Conservation (phyloP, 2,113 vertebrate genomes). For the Polyodon spathula region DNA sequence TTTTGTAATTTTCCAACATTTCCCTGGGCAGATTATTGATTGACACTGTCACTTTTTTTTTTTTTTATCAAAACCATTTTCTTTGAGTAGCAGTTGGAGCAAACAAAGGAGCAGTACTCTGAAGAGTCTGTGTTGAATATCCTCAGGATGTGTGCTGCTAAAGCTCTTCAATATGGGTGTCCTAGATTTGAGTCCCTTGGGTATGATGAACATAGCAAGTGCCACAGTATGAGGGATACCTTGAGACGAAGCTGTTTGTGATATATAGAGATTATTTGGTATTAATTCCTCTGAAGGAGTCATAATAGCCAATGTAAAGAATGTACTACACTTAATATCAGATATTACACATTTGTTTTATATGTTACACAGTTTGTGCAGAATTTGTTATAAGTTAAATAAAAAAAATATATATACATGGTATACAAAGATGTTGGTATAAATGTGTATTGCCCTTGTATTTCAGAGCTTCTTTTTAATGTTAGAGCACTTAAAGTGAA, state of each 20-base stretch:
- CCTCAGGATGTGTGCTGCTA: constrained; percentile 21
- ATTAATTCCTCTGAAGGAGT: too few species aligned
- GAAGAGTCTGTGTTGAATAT: constrained; percentile 28
- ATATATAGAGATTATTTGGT: too few species aligned
- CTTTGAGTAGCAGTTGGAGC: constrained; percentile 14
- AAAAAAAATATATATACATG: too few species aligned
- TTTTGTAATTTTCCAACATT: constrained; percentile 5
- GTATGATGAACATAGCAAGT: constrained; percentile 17
- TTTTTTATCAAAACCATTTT: constrained; percentile 25
- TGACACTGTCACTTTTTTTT: constrained; percentile 35
- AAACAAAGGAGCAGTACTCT: constrained; percentile 23
- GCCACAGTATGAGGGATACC: constrained; percentile 18
- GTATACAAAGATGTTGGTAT: too few species aligned
- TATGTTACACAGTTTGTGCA: too few species aligned
- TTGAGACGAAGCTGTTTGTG: constrained; percentile 8
- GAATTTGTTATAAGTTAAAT: too few species aligned
- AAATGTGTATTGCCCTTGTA: too few species aligned
- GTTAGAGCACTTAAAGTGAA: too few species aligned
- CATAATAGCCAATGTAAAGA: too few species aligned
- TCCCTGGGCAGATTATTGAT: constrained; percentile 21
- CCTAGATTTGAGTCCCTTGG: constrained; percentile 15
- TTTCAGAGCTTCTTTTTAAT: too few species aligned
- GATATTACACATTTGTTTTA: too few species aligned
- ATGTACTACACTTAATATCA: too few species aligned
- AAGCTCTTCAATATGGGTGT: constrained; percentile 13